Evolutionary conservation across 2,113 vertebrate genomes (phyloP).

Genomic region (Mus spicilegus): DNA sequence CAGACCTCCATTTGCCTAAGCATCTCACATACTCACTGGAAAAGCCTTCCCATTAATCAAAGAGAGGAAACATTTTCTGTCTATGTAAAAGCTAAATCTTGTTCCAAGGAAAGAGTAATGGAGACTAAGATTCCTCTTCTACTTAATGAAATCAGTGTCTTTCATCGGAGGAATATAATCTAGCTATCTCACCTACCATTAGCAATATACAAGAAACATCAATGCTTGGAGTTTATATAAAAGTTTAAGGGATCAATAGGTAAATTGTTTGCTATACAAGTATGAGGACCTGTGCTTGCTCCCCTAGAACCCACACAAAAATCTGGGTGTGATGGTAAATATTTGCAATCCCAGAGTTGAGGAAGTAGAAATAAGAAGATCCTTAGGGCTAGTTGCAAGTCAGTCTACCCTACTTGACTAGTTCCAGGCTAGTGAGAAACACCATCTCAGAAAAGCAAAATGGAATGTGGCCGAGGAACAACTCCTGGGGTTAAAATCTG

Average conservation of each 20-base stretch:
- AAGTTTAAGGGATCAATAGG: not conserved
- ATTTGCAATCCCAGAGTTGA: not conserved
- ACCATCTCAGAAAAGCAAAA: not conserved
- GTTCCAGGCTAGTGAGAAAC: not conserved
- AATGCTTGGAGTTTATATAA: not conserved
- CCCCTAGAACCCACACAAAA: not conserved
- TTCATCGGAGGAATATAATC: not conserved
- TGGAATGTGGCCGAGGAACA: not conserved
- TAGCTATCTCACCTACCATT: not conserved
- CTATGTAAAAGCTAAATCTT: not conserved
- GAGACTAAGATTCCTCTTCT: not conserved
- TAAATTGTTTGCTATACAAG: not conserved
- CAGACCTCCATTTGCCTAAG: not conserved
- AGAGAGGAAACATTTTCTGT: not conserved
- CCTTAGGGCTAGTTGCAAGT: not conserved
- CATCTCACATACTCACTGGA: not conserved
- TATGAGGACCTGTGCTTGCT: not conserved
- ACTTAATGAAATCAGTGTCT: not conserved
- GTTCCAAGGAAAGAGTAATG: not conserved
- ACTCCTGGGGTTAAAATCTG: not conserved
- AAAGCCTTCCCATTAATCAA: not conserved
- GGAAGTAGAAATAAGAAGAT: not conserved
- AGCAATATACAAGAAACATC: not conserved
- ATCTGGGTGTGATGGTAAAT: not conserved
- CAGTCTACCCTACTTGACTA: not conserved